phyloP scores from a whole-genome alignment of 2,888 invertebrate genomes.

The Tryphoninae sp. region DNA sequence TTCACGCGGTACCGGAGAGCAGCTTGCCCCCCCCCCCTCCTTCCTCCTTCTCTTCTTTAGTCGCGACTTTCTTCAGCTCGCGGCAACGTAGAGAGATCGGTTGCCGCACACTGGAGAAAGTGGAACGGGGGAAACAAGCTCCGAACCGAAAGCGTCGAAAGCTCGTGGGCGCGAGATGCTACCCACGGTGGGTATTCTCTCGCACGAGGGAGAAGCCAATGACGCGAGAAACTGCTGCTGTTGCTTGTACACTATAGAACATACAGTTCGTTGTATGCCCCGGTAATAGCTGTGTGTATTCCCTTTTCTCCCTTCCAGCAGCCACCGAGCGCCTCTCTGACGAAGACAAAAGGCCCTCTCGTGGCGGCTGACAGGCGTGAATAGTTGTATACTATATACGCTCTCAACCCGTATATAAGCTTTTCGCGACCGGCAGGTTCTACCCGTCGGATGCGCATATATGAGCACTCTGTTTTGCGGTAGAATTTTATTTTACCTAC shows the following conservation, averaged over 20 bases:
- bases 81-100: slow-evolving; percentile 1
- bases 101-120: slow-evolving; percentile 16
- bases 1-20: slow-evolving; percentile 30
- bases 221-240: slow-evolving; percentile 44
- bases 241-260: slow-evolving; percentile 4
- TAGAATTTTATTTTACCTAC: slow-evolving; percentile 16
- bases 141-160: slow-evolving; percentile 29
- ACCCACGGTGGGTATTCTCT: slow-evolving; percentile 22
- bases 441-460: slow-evolving; percentile 3
- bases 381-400: slow-evolving; percentile 8
- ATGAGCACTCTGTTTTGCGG: slow-evolving; percentile 14
- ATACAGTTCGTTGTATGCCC: neutral
- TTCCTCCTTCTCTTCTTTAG: slow-evolving; percentile 31
- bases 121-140: neutral
- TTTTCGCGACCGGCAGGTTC: slow-evolving; percentile 22
- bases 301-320: slow-evolving; percentile 7
- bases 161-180: neutral
- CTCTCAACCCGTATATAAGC: neutral
- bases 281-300: slow-evolving; percentile 8
- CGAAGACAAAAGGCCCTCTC: slow-evolving; percentile 41
- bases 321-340: slow-evolving; percentile 2
- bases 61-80: slow-evolving; percentile 25
- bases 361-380: slow-evolving; percentile 27
- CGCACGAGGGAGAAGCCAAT: slow-evolving; percentile 32
- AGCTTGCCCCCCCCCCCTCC: slow-evolving; percentile 33